phyloP scores from a whole-genome alignment of 2,888 invertebrate genomes.

The Octodonta nipae region DNA sequence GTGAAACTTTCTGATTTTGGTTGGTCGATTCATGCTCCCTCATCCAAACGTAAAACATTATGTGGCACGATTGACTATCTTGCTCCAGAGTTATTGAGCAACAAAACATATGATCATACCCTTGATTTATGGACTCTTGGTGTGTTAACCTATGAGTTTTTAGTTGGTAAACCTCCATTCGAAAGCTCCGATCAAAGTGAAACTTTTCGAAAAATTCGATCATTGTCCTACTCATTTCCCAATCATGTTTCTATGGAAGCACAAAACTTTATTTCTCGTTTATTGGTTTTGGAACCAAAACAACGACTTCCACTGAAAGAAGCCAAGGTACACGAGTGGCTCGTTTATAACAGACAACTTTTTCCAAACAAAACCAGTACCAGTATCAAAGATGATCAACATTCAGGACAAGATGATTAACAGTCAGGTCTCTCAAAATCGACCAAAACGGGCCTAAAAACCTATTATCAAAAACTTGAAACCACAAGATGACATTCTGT shows the following conservation, averaged over 20 bases:
- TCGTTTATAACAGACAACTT: no score
- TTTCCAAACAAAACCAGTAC: no score
- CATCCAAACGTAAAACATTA: not conserved
- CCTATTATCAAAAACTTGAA: no score
- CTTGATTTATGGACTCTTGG: not conserved
- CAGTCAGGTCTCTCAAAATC: no score
- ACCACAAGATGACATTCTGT: no score
- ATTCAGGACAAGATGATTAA: no score
- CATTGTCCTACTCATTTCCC: constrained; percentile 58
- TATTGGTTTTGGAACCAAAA: constrained; percentile 70
- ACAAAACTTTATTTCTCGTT: constrained; percentile 60
- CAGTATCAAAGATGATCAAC: no score
- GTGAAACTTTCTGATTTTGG: not conserved
- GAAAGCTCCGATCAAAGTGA: constrained; percentile 46
- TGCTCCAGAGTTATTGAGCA: not conserved
- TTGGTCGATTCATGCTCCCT: not conserved
- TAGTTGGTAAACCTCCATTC: not conserved
- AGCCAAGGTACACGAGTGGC: no score
- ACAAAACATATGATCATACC: not conserved
- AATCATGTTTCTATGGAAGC: constrained; percentile 57
- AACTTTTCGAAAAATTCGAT: constrained; percentile 65
- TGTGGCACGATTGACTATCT: constrained; percentile 1
- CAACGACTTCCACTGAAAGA: no score
- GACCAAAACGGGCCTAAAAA: no score
- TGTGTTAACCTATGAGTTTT: not conserved